Evolutionary conservation across 2,797 vertebrate species (phyloP).

Genomic region (Octomys mimax): DNA sequence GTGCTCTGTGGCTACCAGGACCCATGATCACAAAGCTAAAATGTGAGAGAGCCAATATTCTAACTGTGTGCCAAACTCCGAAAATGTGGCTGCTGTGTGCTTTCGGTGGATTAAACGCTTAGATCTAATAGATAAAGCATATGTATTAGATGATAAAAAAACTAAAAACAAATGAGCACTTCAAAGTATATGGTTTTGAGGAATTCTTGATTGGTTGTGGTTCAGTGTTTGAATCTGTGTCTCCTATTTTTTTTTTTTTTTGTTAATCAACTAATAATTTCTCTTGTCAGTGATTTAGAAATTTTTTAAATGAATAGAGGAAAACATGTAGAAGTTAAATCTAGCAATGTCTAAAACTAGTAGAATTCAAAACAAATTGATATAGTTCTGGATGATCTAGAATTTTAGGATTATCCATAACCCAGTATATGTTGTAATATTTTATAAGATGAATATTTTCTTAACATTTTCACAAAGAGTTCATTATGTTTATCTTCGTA

Average conservation of each 20-base stretch:
- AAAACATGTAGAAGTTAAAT: slow-evolving; percentile 58
- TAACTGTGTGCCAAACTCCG: neutral
- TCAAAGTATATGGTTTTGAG: neutral
- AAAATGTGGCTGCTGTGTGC: neutral
- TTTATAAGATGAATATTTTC: slow-evolving; percentile 45
- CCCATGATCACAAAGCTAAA: neutral
- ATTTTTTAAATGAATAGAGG: slow-evolving; percentile 46
- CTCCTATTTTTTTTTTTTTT: neutral
- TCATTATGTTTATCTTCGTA: slow-evolving; percentile 41
- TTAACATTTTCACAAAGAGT: slow-evolving; percentile 38
- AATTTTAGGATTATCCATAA: slow-evolving; percentile 54
- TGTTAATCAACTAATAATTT: slow-evolving; percentile 25
- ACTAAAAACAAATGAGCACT: neutral
- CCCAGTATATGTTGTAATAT: slow-evolving; percentile 38
- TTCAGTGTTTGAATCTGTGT: neutral
- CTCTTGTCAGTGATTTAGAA: slow-evolving; percentile 36
- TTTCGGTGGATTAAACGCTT: neutral
- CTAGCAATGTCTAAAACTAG: slow-evolving; percentile 46
- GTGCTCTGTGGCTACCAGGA: neutral
- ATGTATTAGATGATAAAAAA: slow-evolving; percentile 46
- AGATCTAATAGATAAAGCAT: neutral
- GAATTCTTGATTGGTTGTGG: neutral
- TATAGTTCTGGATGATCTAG: slow-evolving; percentile 16
- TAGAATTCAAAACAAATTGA: slow-evolving; percentile 50
- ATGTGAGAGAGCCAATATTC: slow-evolving; percentile 29